Evolutionary conservation across 2,888 invertebrate genomes (phyloP).

Genomic region (Theretra japonica): DNA sequence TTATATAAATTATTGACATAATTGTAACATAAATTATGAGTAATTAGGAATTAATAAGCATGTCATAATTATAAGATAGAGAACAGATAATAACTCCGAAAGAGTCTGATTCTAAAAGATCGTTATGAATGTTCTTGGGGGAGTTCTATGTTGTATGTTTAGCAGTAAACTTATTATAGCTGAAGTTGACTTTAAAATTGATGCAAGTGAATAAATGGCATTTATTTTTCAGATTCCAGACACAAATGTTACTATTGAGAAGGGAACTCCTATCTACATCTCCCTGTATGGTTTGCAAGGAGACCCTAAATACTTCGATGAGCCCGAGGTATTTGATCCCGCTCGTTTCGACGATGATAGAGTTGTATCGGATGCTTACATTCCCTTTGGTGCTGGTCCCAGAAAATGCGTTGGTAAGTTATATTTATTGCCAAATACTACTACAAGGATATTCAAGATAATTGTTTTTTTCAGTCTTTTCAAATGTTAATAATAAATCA

Average conservation of each 20-base stretch:
- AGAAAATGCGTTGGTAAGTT: conserved; percentile 42
- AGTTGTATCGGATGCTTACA: conserved; percentile 35
- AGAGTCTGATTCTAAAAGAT: background rate
- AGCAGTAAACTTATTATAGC: too few relatives aligned
- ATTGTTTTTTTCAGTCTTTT: background rate
- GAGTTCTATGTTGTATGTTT: too few relatives aligned
- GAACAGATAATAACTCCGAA: background rate
- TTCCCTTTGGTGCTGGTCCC: conserved; percentile 42
- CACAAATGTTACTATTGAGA: conserved; percentile 42
- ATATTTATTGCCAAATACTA: background rate
- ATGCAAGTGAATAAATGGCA: too few relatives aligned
- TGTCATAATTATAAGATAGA: too few relatives aligned
- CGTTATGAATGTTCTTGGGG: too few relatives aligned
- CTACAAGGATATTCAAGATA: background rate
- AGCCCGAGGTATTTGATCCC: conserved; percentile 30
- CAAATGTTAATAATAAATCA: background rate
- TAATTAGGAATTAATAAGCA: too few relatives aligned
- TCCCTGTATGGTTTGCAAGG: conserved; percentile 45
- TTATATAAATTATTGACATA: too few relatives aligned
- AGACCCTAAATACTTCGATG: conserved; percentile 30
- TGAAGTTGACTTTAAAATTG: too few relatives aligned
- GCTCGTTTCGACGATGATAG: conserved; percentile 28
- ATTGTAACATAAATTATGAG: too few relatives aligned
- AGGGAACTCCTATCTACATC: conserved; percentile 46
- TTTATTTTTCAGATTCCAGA: conserved; percentile 39